phyloP scores from a whole-genome alignment of 2,888 invertebrate genomes.

The Agriopis marginaria region DNA sequence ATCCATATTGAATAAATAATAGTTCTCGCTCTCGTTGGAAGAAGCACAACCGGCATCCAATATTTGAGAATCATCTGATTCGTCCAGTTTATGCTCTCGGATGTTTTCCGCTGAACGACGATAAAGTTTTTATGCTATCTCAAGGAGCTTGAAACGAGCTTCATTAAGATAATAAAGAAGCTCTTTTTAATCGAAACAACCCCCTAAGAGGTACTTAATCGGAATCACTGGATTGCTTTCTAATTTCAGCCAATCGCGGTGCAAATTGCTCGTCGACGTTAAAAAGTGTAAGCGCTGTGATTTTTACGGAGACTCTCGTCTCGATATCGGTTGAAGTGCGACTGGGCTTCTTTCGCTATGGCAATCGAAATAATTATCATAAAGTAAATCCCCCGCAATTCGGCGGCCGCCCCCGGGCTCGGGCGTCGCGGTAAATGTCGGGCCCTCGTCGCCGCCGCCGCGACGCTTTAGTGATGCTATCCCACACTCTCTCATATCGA shows the following conservation, averaged over 20 bases:
- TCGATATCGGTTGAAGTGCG: conserved; percentile 68
- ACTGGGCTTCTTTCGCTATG: conserved; percentile 74
- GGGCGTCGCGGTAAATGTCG: conserved; percentile 73
- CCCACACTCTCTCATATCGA: conserved; percentile 57
- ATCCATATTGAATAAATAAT: background rate
- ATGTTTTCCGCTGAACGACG: conserved; percentile 28
- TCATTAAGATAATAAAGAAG: conserved; percentile 47
- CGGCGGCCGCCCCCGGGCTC: conserved; percentile 72
- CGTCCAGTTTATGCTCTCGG: conserved; percentile 11
- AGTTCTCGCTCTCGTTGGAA: background rate
- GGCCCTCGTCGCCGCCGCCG: conserved; percentile 61
- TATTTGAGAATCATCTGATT: background rate
- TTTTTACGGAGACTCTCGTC: conserved; percentile 69
- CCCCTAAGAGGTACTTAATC: conserved; percentile 58
- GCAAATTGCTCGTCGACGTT: conserved; percentile 63
- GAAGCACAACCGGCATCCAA: background rate
- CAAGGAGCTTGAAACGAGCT: conserved; percentile 35
- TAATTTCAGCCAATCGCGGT: conserved; percentile 66
- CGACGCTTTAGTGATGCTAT: conserved; percentile 66
- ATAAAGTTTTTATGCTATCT: conserved; percentile 41
- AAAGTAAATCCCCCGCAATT: conserved; percentile 84
- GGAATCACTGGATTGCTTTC: conserved; percentile 60
- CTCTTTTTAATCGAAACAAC: conserved; percentile 51
- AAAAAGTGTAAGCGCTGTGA: conserved; percentile 70
- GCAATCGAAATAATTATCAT: conserved; percentile 85